A percentile compares a stretch with the other conserved stretches of the same genome.
Conservation (phyloP, 2,113 vertebrate genomes). For the Sebastes schlegelii region DNA sequence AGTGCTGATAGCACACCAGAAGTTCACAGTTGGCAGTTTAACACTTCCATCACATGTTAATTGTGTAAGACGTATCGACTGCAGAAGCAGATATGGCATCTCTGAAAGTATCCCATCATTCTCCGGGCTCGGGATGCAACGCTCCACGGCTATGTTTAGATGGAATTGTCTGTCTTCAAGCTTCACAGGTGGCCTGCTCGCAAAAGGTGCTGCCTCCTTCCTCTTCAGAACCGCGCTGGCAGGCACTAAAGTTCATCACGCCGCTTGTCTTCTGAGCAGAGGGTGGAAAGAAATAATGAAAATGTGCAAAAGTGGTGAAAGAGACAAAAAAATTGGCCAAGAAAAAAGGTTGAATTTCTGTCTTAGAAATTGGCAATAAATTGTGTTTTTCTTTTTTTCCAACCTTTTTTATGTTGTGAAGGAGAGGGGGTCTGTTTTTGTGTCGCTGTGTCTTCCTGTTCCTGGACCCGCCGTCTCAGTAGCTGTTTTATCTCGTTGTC, state of each 20-base stretch:
- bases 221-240: slow-evolving; percentile 53
- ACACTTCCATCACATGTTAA: slow-evolving; percentile 46
- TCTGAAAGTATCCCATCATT: slow-evolving; percentile 59
- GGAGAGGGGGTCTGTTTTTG: slow-evolving; percentile 17
- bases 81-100: slow-evolving; percentile 54
- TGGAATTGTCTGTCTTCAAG: slow-evolving; percentile 72
- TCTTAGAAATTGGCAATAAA: neutral
- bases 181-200: slow-evolving; percentile 68
- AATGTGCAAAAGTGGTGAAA: neutral
- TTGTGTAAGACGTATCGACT: slow-evolving; percentile 52
- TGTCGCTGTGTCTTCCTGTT: slow-evolving; percentile 63
- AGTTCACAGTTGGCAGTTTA: slow-evolving; percentile 43
- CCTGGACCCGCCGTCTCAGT: slow-evolving; percentile 79
- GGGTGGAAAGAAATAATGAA: slow-evolving; percentile 21
- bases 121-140: slow-evolving; percentile 47
- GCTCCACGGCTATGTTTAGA: slow-evolving; percentile 66
- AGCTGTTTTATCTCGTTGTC: slow-evolving; percentile 90
- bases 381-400: neutral
- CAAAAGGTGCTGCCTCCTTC: slow-evolving; percentile 59
- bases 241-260: slow-evolving; percentile 92
- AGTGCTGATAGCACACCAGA: slow-evolving; percentile 8
- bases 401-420: slow-evolving; percentile 66
- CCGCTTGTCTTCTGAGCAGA: slow-evolving; percentile 74
- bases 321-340: neutral
- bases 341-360: slow-evolving; percentile 13